phyloP scores from a whole-genome alignment of 2,113 vertebrate species.

The Ondatra zibethicus region DNA sequence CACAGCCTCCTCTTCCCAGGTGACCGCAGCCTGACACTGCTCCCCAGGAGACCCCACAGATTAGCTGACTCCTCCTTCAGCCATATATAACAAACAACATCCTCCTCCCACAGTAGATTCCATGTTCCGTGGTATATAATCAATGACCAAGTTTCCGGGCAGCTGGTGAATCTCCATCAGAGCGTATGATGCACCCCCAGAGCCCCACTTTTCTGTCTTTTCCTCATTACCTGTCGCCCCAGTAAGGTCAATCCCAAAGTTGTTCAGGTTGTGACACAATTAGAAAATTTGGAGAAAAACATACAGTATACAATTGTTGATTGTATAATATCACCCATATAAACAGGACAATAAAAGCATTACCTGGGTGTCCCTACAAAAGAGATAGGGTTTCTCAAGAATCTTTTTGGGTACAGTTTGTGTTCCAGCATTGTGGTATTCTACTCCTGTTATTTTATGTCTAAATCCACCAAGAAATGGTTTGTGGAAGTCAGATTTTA shows the following conservation, averaged over 20 bases:
- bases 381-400: conserved; percentile 80
- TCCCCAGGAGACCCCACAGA: background rate
- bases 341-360: conserved; percentile 15
- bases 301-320: background rate
- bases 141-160: background rate
- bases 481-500: conserved; percentile 88
- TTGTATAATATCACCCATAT: conserved; percentile 39
- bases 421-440: conserved; percentile 93
- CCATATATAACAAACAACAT: no score
- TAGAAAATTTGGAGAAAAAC: conserved; percentile 45
- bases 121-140: background rate
- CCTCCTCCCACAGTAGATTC: background rate
- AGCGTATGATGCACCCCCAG: background rate
- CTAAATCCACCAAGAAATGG: conserved; percentile 95
- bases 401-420: conserved; percentile 90
- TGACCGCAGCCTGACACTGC: no score
- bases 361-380: conserved; percentile 94
- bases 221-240: background rate
- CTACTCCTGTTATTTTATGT: conserved; percentile 88
- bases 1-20: background rate
- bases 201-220: background rate
- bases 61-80: background rate
- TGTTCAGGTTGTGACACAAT: background rate
- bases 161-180: background rate
- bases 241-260: background rate